Base-by-base conservation (phyloP, 1,140 invertebrate genomes). In the Drosophila melanogaster region DNA sequence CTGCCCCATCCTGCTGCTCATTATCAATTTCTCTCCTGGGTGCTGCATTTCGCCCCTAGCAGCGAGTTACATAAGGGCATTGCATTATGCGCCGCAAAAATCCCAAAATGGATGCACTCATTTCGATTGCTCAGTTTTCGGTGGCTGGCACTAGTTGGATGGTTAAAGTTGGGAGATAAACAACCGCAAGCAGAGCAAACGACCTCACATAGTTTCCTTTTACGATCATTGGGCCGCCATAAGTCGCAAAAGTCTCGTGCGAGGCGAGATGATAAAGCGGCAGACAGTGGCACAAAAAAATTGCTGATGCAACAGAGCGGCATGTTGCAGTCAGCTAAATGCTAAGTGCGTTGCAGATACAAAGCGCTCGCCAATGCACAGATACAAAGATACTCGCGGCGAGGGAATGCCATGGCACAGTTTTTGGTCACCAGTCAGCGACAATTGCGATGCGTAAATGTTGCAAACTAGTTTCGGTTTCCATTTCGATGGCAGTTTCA, bases 151-250 rank as follows among this genome's bases (percentile, higher is more conserved):
- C 66, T 74, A 38, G 30, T 30, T 30, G 30, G 30, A 12, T 14
- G 33, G 10, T 62, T 58, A 43, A 60, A 60, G 66, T 70, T 65
- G 75, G 81, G 64, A 64, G 77, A 75, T 75, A 71, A 71, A 54
- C 33, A 70, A 26, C 59, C 37, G 30, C 30, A 33, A 41, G 26
- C 59, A 8, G 30, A 37, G 59, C 83, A 86, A 79, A 87, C 83
- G 83, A 86, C 83, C 83, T 86, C 83, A 87, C 75, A 87, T 61
- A 66, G 75, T 76, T 86, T 86, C 83, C 83, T 83, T 86, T 87
- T 86, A 77, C 15, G 64, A 72, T 80, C 70, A 44, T 44, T 17
- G 65, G 54, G 47, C 61, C 53, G 43, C 30, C 74, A 43, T 65
- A 67, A 51, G 83, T 79, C 84, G 83, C 83, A 87, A 76, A 85